Evolutionary conservation across 2,113 vertebrate genomes (phyloP).

Genomic region (Spea bombifrons): DNA sequence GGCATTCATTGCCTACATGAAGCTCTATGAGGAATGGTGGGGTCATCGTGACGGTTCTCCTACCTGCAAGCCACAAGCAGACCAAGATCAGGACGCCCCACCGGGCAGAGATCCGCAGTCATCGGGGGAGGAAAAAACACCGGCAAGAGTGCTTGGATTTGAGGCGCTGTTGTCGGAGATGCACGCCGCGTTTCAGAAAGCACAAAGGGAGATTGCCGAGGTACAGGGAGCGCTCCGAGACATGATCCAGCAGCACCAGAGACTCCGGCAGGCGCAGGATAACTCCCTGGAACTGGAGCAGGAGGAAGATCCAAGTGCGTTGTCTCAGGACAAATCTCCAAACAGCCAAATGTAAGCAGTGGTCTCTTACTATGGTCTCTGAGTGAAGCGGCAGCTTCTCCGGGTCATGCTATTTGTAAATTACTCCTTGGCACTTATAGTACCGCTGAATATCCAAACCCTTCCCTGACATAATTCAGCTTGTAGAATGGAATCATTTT

Average conservation of each 20-base stretch:
- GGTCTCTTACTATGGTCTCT: no score
- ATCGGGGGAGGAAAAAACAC: background rate
- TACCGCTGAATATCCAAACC: no score
- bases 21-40: conserved; percentile 87
- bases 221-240: conserved; percentile 73
- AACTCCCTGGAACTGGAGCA: conserved; percentile 47
- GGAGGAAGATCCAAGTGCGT: conserved; percentile 47
- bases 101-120: background rate
- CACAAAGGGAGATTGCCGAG: conserved; percentile 65
- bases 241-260: conserved; percentile 79
- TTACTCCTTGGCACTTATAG: no score
- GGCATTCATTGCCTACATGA: conserved; percentile 75
- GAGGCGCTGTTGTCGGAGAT: conserved; percentile 73
- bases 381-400: no score
- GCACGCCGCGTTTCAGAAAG: conserved; percentile 74
- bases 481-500: no score
- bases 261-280: conserved; percentile 54
- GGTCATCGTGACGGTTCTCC: conserved; percentile 41
- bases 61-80: background rate
- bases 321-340: conserved; percentile 34
- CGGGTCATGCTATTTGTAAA: no score
- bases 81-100: background rate
- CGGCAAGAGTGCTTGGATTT: conserved; percentile 48
- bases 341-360: conserved; percentile 56
- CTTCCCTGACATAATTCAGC: no score